Evolutionary conservation across 2,888 invertebrate genomes (phyloP), one percentile per base, ranked within the genome.

Genomic region (Autographa gamma): DNA sequence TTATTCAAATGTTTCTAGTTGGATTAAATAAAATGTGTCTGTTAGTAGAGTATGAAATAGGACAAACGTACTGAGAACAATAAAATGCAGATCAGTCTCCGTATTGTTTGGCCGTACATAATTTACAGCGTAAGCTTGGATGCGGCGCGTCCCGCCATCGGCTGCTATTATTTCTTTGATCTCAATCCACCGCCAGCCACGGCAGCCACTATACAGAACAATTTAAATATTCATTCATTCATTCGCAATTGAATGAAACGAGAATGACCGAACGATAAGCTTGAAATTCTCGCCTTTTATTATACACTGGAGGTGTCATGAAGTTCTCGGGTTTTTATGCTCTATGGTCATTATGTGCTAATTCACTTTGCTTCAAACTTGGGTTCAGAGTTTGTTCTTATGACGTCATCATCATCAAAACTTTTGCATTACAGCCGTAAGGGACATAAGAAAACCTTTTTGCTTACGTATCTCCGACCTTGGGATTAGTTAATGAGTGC

Each of bases 31-130:
- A 54, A 25, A 56, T 56, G 54, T 56, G 19, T 64, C 25, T 72
- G 31, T 64, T 60, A 70, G 31, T 71, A 70, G 54, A n/a, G 43
- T 14, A 64, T 11, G 60, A 63, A 66, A 63, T 73, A 73, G 64
- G 43, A 48, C 32, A 54, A 61, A 58, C 60, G 32, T 69, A 69
- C 68, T 32, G 43, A 48, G 48, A 76, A 76, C 73, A 83, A 73
- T 83, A 71, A 81, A 76, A 81, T 81, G 63, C 79, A 83, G 76
- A 81, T 76, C 73, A 78, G 73, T 71, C 71, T 65, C 56, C 48
- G 67, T 71, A 65, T 76, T 81, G 79, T 81, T 83, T 81, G 79
- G 71, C 54, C 66, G 68, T 66, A 66, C 71, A 77, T 81, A 77
- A 82, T 80, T 80, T 77, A 80, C 62, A 41, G 66, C 54, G 67